Base-by-base conservation (phyloP, 2,888 invertebrate species). In the Trachelus tabidus region DNA sequence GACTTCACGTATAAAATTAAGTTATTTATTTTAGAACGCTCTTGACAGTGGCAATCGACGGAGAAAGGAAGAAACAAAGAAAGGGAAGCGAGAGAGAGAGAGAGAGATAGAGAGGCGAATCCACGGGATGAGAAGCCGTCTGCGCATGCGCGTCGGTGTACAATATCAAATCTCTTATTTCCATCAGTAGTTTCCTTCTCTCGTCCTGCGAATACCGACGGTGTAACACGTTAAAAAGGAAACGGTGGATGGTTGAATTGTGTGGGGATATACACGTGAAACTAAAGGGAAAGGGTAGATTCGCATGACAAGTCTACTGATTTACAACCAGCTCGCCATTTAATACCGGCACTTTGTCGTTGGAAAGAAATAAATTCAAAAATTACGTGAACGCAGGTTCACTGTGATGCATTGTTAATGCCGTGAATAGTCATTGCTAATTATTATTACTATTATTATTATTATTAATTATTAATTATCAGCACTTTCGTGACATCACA, bases 1-100 rank as follows among this genome's bases (percentile, higher is more conserved):
- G 35, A 79, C 76, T 76, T 79, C 79, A 82, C 82, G 77, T 79
- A 76, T 56, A 56, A 56, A 9, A 80, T 82, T 83, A 80, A 81
- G 77, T 82, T 83, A 84, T 85, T 85, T 82, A 84, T 83, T 80
- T 82, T 79, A 80, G 73, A 35, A 78, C 35, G 71, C 15, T 71
- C 31, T 31, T 9, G 23, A 56, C 34, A 71, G 12, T 71, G 31
- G 31, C 34, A 56, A 23, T 23, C 23, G 23, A 23, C 23, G 23
- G 56, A 56, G 23, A 56, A 56, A 23, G 56, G 23, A 23, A 56
- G 56, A 23, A 6, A 56, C 9, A 23, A 9, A 23, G 40, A 15
- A 15, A 15, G 15, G 15, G 40, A 40, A 15, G 40, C 40, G 33
- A 33, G 33, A 33, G 33, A 33, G 33, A 33, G 33, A 33, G 33